phyloP scores from a whole-genome alignment of 2,888 invertebrate genomes.

The Caenorhabditis sp. region DNA sequence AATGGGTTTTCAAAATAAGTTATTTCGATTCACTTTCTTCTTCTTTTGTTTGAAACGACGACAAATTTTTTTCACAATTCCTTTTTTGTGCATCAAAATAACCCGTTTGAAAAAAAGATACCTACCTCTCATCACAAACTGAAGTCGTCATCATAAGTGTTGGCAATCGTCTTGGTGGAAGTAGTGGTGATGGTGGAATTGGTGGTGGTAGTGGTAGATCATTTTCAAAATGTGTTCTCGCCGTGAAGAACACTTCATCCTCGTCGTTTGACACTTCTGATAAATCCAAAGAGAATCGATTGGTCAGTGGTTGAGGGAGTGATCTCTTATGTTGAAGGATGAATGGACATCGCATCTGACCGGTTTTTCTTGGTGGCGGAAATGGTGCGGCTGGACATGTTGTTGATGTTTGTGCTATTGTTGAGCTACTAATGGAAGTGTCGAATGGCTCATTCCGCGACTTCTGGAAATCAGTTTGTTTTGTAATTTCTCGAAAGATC shows the following conservation, averaged over 20 bases:
- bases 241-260: neutral
- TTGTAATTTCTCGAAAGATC: no score
- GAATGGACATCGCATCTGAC: neutral
- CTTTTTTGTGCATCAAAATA: no score
- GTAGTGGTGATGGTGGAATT: neutral
- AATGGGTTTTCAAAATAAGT: no score
- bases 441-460: neutral
- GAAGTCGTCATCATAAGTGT: neutral
- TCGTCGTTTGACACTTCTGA: neutral
- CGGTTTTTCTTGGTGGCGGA: neutral
- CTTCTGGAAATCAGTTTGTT: neutral
- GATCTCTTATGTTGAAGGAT: neutral
- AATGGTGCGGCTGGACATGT: neutral
- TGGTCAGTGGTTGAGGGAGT: neutral
- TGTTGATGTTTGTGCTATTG: neutral
- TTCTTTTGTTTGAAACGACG: no score
- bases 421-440: neutral
- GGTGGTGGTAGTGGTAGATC: neutral
- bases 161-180: neutral
- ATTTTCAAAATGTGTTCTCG: neutral
- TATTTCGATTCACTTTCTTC: no score
- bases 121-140: neutral
- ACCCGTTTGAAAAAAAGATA: no score
- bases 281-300: slow-evolving; percentile 1
- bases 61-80: no score